These are phyloP conservation scores for Oryzias javanicus DNA, from an alignment of 2,113 vertebrate genomes.

Conservation along the genomic window DNA sequence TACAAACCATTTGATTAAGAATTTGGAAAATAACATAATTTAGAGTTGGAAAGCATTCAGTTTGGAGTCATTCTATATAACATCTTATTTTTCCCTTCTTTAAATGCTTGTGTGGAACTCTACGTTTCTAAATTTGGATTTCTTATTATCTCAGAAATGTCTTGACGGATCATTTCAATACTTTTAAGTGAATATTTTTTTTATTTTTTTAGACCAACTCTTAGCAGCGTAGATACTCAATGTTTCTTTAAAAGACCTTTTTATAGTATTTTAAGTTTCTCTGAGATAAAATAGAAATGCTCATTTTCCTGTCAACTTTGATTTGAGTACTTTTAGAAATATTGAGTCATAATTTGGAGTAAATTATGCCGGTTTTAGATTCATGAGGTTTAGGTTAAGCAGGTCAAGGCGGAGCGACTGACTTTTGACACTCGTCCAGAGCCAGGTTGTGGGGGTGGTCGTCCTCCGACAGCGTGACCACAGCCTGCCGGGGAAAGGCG, in stretches of 20 bases:
- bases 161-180: too few relatives aligned
- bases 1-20: too few relatives aligned
- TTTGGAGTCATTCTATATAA: too few relatives aligned
- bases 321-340: neutral
- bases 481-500: conserved; percentile 84
- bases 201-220: too few relatives aligned
- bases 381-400: neutral
- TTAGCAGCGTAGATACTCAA: neutral
- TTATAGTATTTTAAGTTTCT: neutral
- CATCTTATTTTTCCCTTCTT: too few relatives aligned
- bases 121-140: too few relatives aligned
- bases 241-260: neutral
- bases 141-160: too few relatives aligned
- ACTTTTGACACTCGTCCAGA: conserved; percentile 93
- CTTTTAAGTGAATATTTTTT: too few relatives aligned
- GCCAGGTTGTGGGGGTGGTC: conserved; percentile 93
- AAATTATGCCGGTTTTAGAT: neutral
- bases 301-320: neutral
- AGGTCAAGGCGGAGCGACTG: conserved; percentile 18
- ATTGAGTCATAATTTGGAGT: neutral
- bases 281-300: neutral
- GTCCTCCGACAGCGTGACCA: conserved; percentile 92
- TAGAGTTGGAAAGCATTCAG: too few relatives aligned
- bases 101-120: too few relatives aligned
- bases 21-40: too few relatives aligned